Percentiles rank a stretch among this genome's conserved stretches.
Conservation (phyloP, 2,888 invertebrate genomes). For the Drosophila sordidapex region DNA sequence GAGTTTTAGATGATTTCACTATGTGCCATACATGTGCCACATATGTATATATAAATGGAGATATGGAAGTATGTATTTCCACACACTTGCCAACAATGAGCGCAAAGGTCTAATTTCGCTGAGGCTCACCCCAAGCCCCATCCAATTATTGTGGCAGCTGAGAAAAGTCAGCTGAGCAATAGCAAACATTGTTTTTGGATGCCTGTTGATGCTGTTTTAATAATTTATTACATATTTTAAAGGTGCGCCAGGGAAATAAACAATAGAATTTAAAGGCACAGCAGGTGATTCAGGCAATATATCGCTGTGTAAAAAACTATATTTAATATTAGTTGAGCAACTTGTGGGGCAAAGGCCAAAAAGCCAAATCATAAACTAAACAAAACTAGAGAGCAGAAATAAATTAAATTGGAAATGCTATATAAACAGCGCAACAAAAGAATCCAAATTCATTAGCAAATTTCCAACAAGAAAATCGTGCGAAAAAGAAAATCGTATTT, state of each 20-base stretch:
- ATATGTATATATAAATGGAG: background rate
- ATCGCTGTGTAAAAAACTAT: conserved; percentile 1
- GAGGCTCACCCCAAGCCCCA: background rate
- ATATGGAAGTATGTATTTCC: background rate
- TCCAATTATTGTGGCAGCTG: conserved; percentile 4
- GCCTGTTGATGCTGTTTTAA: background rate
- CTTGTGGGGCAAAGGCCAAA: background rate
- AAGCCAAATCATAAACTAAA: conserved; percentile 9
- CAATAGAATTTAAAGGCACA: background rate
- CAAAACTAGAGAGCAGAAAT: conserved; percentile 5
- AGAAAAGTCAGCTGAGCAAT: conserved; percentile 33
- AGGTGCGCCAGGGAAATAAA: conserved; percentile 8
- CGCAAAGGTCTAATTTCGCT: background rate
- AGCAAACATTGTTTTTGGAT: background rate
- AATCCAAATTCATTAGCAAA: conserved; percentile 30
- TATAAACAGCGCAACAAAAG: conserved; percentile 1
- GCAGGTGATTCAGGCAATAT: conserved; percentile 13
- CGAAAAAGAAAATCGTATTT: conserved; percentile 11
- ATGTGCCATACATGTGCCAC: background rate
- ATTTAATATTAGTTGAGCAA: conserved; percentile 9
- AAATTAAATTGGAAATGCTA: conserved; percentile 16
- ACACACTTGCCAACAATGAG: conserved; percentile 3
- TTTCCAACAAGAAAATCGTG: conserved; percentile 29
- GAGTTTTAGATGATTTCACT: conserved; percentile 20
- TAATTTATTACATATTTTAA: conserved; percentile 18